Evolutionary conservation across 2,113 vertebrate species (phyloP), one percentile per base, ranked within the genome.

Genomic region (Dicrurus megarhynchus): DNA sequence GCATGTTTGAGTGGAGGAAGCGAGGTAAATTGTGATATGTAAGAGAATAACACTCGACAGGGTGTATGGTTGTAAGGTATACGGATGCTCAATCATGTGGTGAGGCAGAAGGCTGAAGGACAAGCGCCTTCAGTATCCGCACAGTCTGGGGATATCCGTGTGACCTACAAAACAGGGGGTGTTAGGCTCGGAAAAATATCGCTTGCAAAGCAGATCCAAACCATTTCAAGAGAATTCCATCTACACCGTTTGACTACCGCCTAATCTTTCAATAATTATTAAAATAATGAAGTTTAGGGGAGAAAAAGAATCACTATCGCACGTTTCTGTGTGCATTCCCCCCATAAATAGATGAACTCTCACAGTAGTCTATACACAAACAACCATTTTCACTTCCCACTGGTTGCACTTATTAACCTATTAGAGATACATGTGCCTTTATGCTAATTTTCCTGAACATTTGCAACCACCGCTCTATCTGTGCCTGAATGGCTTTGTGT

Each of bases 1-100:
- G 87, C 94, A 86, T 97, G 95, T 97, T 97, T 97, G 97, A 98
- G 90, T 71, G 75, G 90, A 95, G 95, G 86, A 91, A 95, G 95
- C 84, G 93, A 98, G 95, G 95, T 98, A 97, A 97, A 96, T 97
- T 97, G 96, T 97, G 95, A 96, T 95, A 95, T 96, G 87, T 96
- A 94, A 95, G 96, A 97, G 96, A 98, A 98, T 98, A 96, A 80
- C 92, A 95, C 94, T 98, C 81, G 96, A 98, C 97, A 97, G 97
- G 96, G 90, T 98, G 97, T 97, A 97, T 96, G 91, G 97, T 97
- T 97, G 68, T 80, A 89, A 96, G 90, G 87, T 95, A 95, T 93
- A 80, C 63, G 87, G 94, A 93, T 97, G 95, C 94, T 97, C 94
- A 92, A 95, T 96, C 96, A 93, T 97, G 86, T 92, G 89, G 92